Evolutionary conservation across 2,797 vertebrate species (phyloP).

Genomic region (Syncerus caffer): DNA sequence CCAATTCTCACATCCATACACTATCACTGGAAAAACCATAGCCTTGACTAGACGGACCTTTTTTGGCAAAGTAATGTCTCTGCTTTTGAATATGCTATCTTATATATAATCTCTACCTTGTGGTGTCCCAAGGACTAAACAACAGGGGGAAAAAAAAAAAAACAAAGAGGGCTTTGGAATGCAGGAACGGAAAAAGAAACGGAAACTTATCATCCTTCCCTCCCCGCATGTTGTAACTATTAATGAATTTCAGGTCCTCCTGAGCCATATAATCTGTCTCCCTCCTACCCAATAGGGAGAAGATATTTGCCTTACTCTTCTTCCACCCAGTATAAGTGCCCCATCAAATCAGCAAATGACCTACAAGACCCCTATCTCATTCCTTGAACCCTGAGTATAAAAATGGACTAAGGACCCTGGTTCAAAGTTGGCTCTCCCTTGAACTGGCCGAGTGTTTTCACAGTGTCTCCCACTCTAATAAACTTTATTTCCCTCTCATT

Average conservation of each 20-base stretch:
- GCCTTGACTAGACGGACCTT: too few relatives aligned
- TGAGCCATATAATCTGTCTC: not conserved
- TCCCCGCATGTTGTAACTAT: not conserved
- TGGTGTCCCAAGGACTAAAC: not conserved
- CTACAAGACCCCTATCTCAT: not conserved
- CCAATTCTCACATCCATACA: too few relatives aligned
- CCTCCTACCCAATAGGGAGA: not conserved
- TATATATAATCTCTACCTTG: not conserved
- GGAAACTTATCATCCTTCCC: not conserved
- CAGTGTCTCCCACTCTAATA: not conserved
- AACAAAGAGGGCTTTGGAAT: not conserved
- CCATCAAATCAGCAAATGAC: not conserved
- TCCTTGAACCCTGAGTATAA: not conserved
- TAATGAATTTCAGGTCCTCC: not conserved
- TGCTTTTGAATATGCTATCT: not conserved
- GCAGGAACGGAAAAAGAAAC: rapidly evolving
- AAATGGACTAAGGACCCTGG: not conserved
- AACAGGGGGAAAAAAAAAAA: too few relatives aligned
- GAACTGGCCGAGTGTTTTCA: not conserved
- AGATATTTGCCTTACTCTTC: not conserved
- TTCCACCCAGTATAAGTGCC: not conserved
- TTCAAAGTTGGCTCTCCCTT: not conserved
- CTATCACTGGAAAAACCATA: too few relatives aligned
- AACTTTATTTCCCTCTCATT: not conserved
- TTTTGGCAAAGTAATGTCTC: too few relatives aligned